Evolutionary conservation across 2,797 vertebrate genomes (phyloP), one percentile per base, ranked within the genome.

Genomic region (Yasuhikotakia modesta): DNA sequence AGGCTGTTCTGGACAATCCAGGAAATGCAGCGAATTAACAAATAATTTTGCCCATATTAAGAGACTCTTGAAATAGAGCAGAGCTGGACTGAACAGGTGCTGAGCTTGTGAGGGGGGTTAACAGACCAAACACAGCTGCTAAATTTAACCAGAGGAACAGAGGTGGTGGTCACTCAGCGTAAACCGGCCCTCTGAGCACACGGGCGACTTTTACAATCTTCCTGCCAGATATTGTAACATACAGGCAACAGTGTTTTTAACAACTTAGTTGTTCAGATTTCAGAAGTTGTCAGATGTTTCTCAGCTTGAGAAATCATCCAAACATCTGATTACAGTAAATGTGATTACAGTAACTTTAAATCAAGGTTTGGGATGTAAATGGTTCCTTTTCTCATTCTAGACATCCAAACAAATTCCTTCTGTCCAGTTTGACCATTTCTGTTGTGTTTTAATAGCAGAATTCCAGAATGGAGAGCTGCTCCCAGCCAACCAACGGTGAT

Each of bases 51-150:
- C 90, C 91, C 91, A 91, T 86, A 93, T 96, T 95, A 94, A 96
- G 95, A 91, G 89, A 88, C 85, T 88, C 94, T 90, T 93, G 94
- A 97, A 98, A 98, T 98, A 99, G 91, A 92, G 86, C 14, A 80
- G 88, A 92, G 89, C 10, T 2, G 27, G 8, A 90, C 90, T 91
- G 91, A 95, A 94, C 95, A 96, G 96, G 95, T 97, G 97, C 90
- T 90, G 86, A 84, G 92, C 91, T 92, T 91, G 88, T 92, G 84
- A 89, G 32, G 65, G 53, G 80, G 87, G 81, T 75, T 64, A 76
- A 76, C 60, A 89, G 88, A 81, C 87, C 85, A 87, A 83, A 63
- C 73, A 73, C 74, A 73, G 79, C 21, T 70, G 86, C 89, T 92
- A 90, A 90, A 90, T 91, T 88, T 90, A 92, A 87, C 86, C 87